Evolutionary conservation across 2,797 vertebrate species (phyloP).

Genomic region (Chelidonichthys spinosus): DNA sequence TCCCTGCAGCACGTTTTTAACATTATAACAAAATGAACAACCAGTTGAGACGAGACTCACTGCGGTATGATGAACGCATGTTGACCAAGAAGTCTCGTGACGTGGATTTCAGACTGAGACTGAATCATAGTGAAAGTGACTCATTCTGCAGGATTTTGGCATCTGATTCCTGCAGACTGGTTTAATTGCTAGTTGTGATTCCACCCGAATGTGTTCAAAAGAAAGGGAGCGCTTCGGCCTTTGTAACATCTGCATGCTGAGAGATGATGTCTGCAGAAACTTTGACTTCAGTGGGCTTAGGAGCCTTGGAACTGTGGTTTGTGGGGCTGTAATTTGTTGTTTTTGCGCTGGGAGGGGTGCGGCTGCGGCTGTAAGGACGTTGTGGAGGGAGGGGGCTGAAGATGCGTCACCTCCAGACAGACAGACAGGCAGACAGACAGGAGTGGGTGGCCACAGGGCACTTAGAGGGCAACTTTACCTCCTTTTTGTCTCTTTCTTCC

Average conservation of each 20-base stretch:
- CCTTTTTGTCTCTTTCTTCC: not conserved
- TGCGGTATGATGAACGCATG: not conserved
- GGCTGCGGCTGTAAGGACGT: constrained; percentile 64
- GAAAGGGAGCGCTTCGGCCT: constrained; percentile 15
- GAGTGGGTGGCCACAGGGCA: constrained; percentile 70
- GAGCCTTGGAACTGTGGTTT: constrained; percentile 56
- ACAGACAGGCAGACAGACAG: constrained; percentile 46
- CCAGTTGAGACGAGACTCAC: constrained; percentile 8
- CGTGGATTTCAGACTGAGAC: constrained; percentile 15
- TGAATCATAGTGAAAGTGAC: constrained; percentile 67
- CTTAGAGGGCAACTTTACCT: constrained; percentile 47
- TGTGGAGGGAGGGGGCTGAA: constrained; percentile 47
- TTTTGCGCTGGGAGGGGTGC: constrained; percentile 76
- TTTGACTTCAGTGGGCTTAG: constrained; percentile 32
- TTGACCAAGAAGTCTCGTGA: constrained; percentile 17
- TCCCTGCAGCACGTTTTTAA: not conserved
- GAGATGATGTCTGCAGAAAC: constrained; percentile 47
- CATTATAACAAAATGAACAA: constrained; percentile 15
- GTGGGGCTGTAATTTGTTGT: constrained; percentile 79
- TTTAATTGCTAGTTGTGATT: constrained; percentile 19
- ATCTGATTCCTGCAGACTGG: constrained; percentile 43
- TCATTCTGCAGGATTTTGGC: constrained; percentile 39
- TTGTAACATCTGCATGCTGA: constrained; percentile 30
- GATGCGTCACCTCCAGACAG: constrained; percentile 74
- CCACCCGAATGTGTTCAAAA: constrained; percentile 23